These are phyloP conservation scores for Heliconius ismenius DNA, from an alignment of 2,888 invertebrate genomes.

Conservation along the genomic window DNA sequence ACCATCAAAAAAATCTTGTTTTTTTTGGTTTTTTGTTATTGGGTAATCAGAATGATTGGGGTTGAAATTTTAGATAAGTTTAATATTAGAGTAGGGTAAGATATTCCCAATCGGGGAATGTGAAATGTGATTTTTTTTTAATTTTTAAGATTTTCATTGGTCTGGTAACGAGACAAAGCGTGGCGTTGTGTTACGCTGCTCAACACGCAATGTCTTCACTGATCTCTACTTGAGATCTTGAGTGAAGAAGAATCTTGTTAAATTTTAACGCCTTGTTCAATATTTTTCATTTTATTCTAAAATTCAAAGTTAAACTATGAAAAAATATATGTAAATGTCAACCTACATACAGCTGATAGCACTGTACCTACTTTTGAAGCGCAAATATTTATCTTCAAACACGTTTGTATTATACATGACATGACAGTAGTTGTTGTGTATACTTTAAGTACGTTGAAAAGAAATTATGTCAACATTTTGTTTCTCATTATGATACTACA, in stretches of 20 bases:
- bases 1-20: conserved; percentile 9
- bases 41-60: not conserved
- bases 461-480: conserved; percentile 5
- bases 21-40: conserved; percentile 10
- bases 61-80: too few relatives aligned
- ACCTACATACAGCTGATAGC: conserved; percentile 16
- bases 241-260: too few relatives aligned
- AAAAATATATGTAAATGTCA: conserved; percentile 11
- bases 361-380: not conserved
- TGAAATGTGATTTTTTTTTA: too few relatives aligned
- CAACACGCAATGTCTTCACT: not conserved
- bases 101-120: too few relatives aligned
- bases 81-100: too few relatives aligned
- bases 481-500: not conserved
- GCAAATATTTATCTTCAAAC: conserved; percentile 20
- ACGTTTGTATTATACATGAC: conserved; percentile 4
- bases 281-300: not conserved
- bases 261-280: too few relatives aligned
- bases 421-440: not conserved
- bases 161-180: too few relatives aligned
- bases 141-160: too few relatives aligned
- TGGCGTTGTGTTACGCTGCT: not conserved
- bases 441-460: not conserved
- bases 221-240: too few relatives aligned
- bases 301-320: not conserved